phyloP scores from a whole-genome alignment of 2,797 vertebrate genomes.

The Betta splendens region DNA sequence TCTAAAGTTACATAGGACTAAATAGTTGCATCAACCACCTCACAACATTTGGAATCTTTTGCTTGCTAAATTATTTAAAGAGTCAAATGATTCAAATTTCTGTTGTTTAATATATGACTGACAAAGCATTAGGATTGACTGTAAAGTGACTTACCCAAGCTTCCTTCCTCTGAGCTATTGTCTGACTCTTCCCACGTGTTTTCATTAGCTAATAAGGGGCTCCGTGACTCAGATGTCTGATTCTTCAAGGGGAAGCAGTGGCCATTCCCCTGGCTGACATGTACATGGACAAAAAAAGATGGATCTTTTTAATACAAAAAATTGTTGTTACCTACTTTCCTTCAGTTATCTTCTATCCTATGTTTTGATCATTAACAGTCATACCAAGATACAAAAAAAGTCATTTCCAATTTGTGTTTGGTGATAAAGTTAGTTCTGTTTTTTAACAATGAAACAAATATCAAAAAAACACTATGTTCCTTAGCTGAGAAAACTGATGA shows the following conservation, averaged over 20 bases:
- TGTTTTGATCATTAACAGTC: constrained; percentile 16
- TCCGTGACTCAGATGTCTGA: constrained; percentile 84
- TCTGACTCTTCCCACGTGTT: constrained; percentile 92
- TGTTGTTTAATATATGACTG: neutral
- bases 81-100: neutral
- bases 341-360: constrained; percentile 10
- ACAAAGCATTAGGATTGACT: neutral
- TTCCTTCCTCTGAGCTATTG: constrained; percentile 86
- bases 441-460: too few species aligned
- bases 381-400: too few species aligned
- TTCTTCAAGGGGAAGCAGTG: constrained; percentile 91
- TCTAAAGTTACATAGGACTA: neutral
- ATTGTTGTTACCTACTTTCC: constrained; percentile 1
- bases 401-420: too few species aligned
- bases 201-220: constrained; percentile 89
- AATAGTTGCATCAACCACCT: too few species aligned
- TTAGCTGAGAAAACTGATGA: too few species aligned
- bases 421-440: too few species aligned
- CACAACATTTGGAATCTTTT: neutral
- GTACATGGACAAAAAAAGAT: constrained; percentile 38
- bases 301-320: constrained; percentile 24
- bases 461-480: too few species aligned
- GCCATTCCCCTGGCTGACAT: constrained; percentile 90
- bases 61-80: neutral
- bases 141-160: constrained; percentile 80